Evolutionary conservation across 1,140 invertebrate genomes (phyloP).

Genomic region (Heliconius nattereri): DNA sequence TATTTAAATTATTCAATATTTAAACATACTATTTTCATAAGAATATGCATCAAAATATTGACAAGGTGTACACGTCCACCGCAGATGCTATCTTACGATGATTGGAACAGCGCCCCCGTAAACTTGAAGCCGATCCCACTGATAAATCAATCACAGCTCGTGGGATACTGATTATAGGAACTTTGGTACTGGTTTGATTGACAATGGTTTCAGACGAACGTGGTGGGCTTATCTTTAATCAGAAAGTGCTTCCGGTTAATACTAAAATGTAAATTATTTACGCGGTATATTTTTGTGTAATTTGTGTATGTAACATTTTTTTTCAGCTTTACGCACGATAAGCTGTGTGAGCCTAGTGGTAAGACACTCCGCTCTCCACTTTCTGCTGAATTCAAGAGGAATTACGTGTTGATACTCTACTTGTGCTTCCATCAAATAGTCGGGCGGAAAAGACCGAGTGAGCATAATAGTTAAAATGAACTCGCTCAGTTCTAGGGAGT

Average conservation of each 20-base stretch:
- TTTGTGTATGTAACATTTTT: background rate
- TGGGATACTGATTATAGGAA: constrained; percentile 39
- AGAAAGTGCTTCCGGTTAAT: constrained; percentile 26
- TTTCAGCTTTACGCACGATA: background rate
- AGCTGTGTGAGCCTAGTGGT: too few relatives aligned
- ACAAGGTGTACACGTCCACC: constrained; percentile 54
- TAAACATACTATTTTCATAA: background rate
- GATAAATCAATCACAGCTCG: constrained; percentile 67
- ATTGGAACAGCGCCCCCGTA: constrained; percentile 65
- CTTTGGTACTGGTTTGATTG: constrained; percentile 23
- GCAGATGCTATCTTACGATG: constrained; percentile 67
- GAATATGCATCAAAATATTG: constrained; percentile 59
- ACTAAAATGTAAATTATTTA: constrained; percentile 11
- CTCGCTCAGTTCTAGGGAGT: too few relatives aligned
- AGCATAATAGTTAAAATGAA: too few relatives aligned
- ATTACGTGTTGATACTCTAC: too few relatives aligned
- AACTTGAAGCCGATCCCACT: constrained; percentile 57
- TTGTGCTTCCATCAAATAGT: too few relatives aligned
- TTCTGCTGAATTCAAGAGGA: too few relatives aligned
- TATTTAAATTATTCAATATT: background rate
- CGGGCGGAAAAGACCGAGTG: too few relatives aligned
- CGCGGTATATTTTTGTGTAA: background rate
- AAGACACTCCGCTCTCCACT: too few relatives aligned
- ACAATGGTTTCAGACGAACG: constrained; percentile 21
- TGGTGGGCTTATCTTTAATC: constrained; percentile 25